Base-by-base conservation (phyloP, 2,888 invertebrate species). In the Lordiphosa andalusiaca region DNA sequence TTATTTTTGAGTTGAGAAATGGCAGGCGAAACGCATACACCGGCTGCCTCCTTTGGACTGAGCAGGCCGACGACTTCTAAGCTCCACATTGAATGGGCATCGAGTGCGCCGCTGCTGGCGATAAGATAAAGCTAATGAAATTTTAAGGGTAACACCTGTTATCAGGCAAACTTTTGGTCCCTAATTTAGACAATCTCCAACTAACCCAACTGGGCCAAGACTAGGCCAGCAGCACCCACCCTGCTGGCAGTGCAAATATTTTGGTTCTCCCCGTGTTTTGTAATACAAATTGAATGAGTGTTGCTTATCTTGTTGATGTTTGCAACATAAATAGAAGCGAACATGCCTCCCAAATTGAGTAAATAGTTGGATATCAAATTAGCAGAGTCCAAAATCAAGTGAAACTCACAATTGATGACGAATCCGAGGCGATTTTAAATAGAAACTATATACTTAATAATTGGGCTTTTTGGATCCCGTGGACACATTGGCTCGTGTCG, bases 101-200 rank as follows among this genome's bases (percentile, higher is more conserved):
- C 66, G 57, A 61, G 51, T 38, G 42, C 35, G 12, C 23, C 13
- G 25, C 38, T 38, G 23, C 12, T 21, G 53, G 62, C 53, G 77
- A 77, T 77, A 81, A 81, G 82, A 77, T 77, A 77, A 77, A 41
- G 53, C 63, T 50, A 62, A 77, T 77, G 65, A 77, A 81, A 69
- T 67, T 74, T 81, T 63, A 81, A 74, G 82, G 72, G 74, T 67
- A 77, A 68, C 56, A 64, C 56, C 46, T 67, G 81, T 53, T 74
- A 77, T 81, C 81, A 71, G 59, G 48, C 16, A 21, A 40, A 40
- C 10, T 16, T 33, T 33, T 44, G 44, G 16, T 33, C 19, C 33
- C 52, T 7, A 39, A 37, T 37, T 25, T 35, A 42, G 42, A 35
- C 42, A 44, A 37, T 30, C 30, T 30, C 10, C 4, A 30, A 10